Evolutionary conservation across 2,888 invertebrate genomes (phyloP).

Genomic region (Brachyptera risi): DNA sequence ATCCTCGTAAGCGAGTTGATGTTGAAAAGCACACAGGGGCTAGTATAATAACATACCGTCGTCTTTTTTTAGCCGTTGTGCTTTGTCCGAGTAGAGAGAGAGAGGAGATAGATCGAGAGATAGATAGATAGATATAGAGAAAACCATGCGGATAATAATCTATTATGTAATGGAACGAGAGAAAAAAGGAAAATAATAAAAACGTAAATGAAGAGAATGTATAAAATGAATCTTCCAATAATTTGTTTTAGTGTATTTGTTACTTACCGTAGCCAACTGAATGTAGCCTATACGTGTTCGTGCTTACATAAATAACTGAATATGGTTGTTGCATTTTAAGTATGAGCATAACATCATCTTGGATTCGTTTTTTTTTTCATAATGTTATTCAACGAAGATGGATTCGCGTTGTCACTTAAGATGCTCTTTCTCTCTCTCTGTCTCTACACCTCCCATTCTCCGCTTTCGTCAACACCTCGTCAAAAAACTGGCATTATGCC

Average conservation of each 20-base stretch:
- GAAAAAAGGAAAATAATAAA: too few species aligned
- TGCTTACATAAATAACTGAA: too few species aligned
- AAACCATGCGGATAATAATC: not conserved
- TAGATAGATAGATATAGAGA: too few species aligned
- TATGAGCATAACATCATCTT: not conserved
- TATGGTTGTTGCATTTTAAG: not conserved
- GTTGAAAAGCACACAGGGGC: not conserved
- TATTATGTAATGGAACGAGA: not conserved
- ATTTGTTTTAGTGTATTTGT: too few species aligned
- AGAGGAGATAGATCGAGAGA: too few species aligned
- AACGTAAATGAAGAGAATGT: too few species aligned
- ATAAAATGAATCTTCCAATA: too few species aligned
- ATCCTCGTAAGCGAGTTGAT: not conserved
- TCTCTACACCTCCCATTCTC: not conserved
- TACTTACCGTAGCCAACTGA: too few species aligned
- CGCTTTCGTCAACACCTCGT: not conserved
- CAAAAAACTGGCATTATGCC: not conserved
- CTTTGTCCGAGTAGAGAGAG: too few species aligned
- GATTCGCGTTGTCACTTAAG: not conserved
- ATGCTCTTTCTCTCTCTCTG: not conserved
- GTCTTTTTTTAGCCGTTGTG: not conserved
- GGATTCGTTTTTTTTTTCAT: too few species aligned
- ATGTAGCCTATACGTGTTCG: too few species aligned
- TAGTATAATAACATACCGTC: not conserved
- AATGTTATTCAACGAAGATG: not conserved